Percentiles rank a stretch among this genome's conserved stretches.
phyloP scores from a whole-genome alignment of 2,113 vertebrate species.

The Phylloscopus trochilus region DNA sequence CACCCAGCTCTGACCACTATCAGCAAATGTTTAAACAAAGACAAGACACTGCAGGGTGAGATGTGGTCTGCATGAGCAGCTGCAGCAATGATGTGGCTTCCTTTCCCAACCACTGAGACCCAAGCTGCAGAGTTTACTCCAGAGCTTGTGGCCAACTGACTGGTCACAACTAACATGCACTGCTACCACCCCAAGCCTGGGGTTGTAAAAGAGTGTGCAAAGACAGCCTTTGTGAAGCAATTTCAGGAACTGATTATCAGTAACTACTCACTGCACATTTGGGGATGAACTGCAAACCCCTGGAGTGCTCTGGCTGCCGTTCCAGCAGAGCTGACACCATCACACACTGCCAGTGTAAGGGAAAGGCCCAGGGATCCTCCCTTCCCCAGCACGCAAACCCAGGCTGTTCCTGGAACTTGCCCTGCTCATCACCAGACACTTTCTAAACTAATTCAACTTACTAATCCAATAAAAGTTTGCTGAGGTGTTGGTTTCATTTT shows the following conservation, averaged over 20 bases:
- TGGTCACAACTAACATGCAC: neutral
- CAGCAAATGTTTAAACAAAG: neutral
- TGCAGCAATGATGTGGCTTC: neutral
- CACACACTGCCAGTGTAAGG: neutral
- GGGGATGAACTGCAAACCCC: neutral
- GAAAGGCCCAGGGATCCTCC: neutral
- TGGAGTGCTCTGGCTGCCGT: neutral
- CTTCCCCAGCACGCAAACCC: neutral
- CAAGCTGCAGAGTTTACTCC: neutral
- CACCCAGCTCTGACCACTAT: neutral
- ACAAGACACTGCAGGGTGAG: neutral
- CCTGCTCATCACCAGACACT: neutral
- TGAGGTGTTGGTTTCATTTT: fast-evolving
- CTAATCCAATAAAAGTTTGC: neutral
- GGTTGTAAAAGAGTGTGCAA: neutral
- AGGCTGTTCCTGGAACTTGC: neutral
- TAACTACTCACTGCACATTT: neutral
- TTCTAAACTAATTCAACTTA: neutral
- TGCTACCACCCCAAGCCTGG: neutral
- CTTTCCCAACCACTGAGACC: neutral
- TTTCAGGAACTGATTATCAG: neutral
- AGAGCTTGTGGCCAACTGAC: neutral
- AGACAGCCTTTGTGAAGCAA: neutral
- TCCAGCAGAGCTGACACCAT: neutral
- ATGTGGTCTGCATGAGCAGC: neutral